Base-by-base conservation (phyloP, 2,888 invertebrate genomes). In the Drosophila nigricruria region DNA sequence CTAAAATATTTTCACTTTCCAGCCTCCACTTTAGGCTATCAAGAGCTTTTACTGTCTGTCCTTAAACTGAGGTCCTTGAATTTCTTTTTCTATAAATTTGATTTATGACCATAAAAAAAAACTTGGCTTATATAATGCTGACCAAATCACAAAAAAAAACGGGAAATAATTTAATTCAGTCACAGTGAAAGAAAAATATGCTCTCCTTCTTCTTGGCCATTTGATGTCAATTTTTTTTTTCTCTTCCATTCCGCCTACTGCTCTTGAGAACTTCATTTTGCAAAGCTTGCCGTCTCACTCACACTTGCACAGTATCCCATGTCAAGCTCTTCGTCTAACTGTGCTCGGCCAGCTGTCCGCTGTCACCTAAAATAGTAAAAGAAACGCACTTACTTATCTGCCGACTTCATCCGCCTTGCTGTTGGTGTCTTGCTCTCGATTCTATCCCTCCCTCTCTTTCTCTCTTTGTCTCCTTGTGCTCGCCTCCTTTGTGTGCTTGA, bases 361-460 rank as follows among this genome's bases (percentile, higher is more conserved):
- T 81, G 87, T 84, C 84, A 65, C 50, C 57, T 52, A 36, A 65
- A 68, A 60, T 53, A 53, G 59, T 65, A 69, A 74, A 79, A 67
- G 70, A 65, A 76, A 88, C 79, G 83, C 89, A 81, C 81, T 88
- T 88, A 88, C 86, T 84, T 85, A 85, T 89, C 84, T 79, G 70
- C 66, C 66, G 79, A 52, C 77, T 73, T 77, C 71, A 83, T 79
- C 74, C 54, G 72, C 56, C 49, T 47, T 40, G 1, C 20, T 30
- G 38, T 32, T n/a, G 9, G 30, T 36, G 25, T 45, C 14, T n/a
- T 42, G 2, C 59, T 14, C 20, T 16, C 9, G 4, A 23, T 9
- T 43, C 27, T 27, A 38, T 25, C 14, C 12, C n/a, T 47, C 30
- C 5, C 25, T 40, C 43, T 63, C 18, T 47, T 25, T 23, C 32